phyloP scores from a whole-genome alignment of 2,113 vertebrate genomes.

The Nerophis lumbriciformis region DNA sequence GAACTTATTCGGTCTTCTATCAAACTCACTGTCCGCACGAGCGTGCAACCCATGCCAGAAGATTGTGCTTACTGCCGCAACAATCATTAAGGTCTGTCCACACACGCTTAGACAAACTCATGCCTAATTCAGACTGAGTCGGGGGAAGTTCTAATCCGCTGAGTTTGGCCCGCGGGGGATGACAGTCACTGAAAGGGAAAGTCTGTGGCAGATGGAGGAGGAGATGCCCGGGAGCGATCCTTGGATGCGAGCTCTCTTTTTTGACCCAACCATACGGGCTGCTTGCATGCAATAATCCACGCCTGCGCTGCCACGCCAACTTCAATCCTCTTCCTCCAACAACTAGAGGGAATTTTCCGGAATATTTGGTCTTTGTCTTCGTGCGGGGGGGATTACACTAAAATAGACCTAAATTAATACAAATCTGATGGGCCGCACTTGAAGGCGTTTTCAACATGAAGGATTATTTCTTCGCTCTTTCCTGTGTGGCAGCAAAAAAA shows the following conservation, averaged over 20 bases:
- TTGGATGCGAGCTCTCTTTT: slow-evolving; percentile 63
- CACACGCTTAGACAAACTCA: neutral
- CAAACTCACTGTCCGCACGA: slow-evolving; percentile 15
- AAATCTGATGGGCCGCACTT: slow-evolving; percentile 12
- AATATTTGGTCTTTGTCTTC: neutral
- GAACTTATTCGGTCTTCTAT: slow-evolving; percentile 21
- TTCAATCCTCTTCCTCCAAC: slow-evolving; percentile 21
- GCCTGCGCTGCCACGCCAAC: slow-evolving; percentile 32
- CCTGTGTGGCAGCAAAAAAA: neutral
- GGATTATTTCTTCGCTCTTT: slow-evolving; percentile 3
- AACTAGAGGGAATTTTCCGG: slow-evolving; percentile 17
- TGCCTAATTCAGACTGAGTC: slow-evolving; percentile 23
- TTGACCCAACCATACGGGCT: slow-evolving; percentile 61
- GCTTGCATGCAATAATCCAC: slow-evolving; percentile 50
- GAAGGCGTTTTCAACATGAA: slow-evolving; percentile 2
- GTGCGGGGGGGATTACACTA: neutral
- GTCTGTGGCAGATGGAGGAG: slow-evolving; percentile 66
- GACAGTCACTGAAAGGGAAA: slow-evolving; percentile 31
- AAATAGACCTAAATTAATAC: slow-evolving; percentile 12
- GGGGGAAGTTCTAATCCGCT: slow-evolving; percentile 18
- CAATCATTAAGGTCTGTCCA: neutral
- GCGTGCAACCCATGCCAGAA: slow-evolving; percentile 1
- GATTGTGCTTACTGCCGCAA: slow-evolving; percentile 1
- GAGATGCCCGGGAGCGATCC: slow-evolving; percentile 58
- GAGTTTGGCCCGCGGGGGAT: slow-evolving; percentile 26